Percentiles rank a stretch among this genome's conserved stretches.
Conservation (phyloP, 2,113 vertebrate species). For the Salvelinus namaycush region DNA sequence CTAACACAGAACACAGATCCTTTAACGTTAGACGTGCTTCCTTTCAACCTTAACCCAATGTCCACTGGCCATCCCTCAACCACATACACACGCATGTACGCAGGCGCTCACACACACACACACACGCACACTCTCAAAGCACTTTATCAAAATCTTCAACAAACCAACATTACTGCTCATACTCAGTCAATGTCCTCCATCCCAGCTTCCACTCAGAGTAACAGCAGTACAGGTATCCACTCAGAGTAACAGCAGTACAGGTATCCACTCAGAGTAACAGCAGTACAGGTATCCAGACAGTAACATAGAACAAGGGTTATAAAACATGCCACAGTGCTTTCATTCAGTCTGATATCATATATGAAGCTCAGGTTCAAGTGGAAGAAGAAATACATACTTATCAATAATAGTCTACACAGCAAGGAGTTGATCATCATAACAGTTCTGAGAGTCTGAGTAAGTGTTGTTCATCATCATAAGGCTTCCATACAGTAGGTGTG, state of each 20-base stretch:
- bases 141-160: conserved; percentile 6
- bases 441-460: conserved; percentile 11
- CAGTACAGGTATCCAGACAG: neutral
- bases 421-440: conserved; percentile 48
- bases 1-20: neutral
- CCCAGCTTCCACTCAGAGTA: too few relatives aligned
- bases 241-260: too few relatives aligned
- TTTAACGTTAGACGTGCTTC: too few relatives aligned
- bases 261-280: too few relatives aligned
- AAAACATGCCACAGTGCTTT: conserved; percentile 38
- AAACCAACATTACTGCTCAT: conserved; percentile 14
- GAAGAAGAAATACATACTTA: conserved; percentile 58
- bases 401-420: conserved; percentile 65
- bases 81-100: too few relatives aligned
- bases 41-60: too few relatives aligned
- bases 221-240: too few relatives aligned
- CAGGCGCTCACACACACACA: neutral
- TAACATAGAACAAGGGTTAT: neutral
- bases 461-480: neutral
- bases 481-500: neutral
- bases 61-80: too few relatives aligned
- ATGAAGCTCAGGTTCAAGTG: conserved; percentile 17
- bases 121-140: neutral
- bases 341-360: conserved; percentile 30
- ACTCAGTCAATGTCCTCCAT: too few relatives aligned